phyloP scores from a whole-genome alignment of 2,888 invertebrate genomes.

The Cactoblastis cactorum region DNA sequence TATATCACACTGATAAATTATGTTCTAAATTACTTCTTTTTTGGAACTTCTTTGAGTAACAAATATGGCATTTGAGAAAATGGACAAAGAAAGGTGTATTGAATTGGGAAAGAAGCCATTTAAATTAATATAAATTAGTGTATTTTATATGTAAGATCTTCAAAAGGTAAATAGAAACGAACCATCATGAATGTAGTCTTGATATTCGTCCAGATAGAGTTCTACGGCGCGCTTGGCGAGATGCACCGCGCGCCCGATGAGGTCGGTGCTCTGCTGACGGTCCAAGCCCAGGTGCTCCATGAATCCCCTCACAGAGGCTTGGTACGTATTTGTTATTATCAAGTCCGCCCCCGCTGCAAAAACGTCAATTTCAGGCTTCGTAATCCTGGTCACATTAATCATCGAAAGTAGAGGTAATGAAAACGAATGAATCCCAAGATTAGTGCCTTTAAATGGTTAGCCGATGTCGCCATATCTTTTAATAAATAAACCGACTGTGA shows the following conservation, averaged over 20 bases:
- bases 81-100: neutral
- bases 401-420: slow-evolving; percentile 41
- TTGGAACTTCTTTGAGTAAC: neutral
- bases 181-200: slow-evolving; percentile 59
- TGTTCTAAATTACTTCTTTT: slow-evolving; percentile 1
- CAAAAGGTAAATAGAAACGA: slow-evolving; percentile 19
- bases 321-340: slow-evolving; percentile 94
- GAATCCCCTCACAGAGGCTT: slow-evolving; percentile 89
- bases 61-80: neutral
- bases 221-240: slow-evolving; percentile 86
- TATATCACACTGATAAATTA: slow-evolving; percentile 12
- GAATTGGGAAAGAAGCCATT: neutral
- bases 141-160: neutral
- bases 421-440: slow-evolving; percentile 53
- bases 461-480: slow-evolving; percentile 41
- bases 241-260: slow-evolving; percentile 86
- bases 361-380: slow-evolving; percentile 26
- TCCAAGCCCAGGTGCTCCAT: slow-evolving; percentile 84
- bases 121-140: neutral
- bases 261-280: slow-evolving; percentile 82
- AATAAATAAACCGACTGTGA: slow-evolving; percentile 37
- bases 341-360: slow-evolving; percentile 90
- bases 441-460: slow-evolving; percentile 41
- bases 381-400: slow-evolving; percentile 39
- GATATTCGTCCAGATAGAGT: slow-evolving; percentile 79